These are phyloP conservation scores for Sciurus vulgaris DNA, from an alignment of 2,797 vertebrate genomes.

Conservation along the genomic window DNA sequence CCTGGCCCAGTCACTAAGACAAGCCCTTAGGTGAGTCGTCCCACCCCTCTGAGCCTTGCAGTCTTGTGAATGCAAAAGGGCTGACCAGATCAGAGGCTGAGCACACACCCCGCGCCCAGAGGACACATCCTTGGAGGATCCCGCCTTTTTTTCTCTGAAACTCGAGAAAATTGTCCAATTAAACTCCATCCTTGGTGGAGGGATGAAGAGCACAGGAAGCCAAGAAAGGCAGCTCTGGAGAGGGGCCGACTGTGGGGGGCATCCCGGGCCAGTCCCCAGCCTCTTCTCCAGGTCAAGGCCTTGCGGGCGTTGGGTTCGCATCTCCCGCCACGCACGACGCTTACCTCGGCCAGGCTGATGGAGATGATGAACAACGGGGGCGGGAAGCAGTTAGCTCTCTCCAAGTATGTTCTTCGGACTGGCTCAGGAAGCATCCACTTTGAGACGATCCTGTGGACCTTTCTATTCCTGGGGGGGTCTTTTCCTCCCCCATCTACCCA, in stretches of 20 bases:
- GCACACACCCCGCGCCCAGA: background rate
- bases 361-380: conserved; percentile 94
- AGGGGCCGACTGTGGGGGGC: background rate
- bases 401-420: conserved; percentile 87
- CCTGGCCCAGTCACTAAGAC: background rate
- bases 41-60: background rate
- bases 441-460: conserved; percentile 90
- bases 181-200: background rate
- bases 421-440: conserved; percentile 93
- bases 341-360: conserved; percentile 93
- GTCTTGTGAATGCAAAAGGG: conserved; percentile 11
- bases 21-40: background rate
- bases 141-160: background rate
- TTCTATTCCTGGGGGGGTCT: conserved; percentile 85
- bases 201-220: background rate
- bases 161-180: background rate
- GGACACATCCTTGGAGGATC: background rate
- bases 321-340: rapidly evolving
- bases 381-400: conserved; percentile 93
- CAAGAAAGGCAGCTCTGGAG: background rate
- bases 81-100: background rate
- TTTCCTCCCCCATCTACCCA: background rate
- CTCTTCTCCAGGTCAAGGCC: background rate
- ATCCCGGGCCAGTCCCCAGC: background rate
- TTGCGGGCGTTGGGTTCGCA: background rate